Conservation (phyloP, 2,888 invertebrate genomes). For the Malthinus flaveolus region DNA sequence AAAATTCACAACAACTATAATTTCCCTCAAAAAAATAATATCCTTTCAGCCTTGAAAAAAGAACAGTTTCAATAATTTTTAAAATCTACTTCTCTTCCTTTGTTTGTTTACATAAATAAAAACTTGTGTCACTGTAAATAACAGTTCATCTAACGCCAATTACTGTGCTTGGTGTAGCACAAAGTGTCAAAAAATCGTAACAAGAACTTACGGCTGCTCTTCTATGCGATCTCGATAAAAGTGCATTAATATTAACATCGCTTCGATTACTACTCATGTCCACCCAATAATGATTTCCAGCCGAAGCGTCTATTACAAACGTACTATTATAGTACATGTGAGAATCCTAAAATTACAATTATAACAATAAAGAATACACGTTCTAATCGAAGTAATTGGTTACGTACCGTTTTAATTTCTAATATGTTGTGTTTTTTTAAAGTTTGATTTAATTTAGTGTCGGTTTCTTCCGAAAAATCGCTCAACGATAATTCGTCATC, state of each 20-base stretch:
- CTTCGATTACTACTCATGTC: slow-evolving; percentile 63
- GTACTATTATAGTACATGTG: slow-evolving; percentile 83
- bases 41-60: neutral
- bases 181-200: neutral
- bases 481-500: slow-evolving; percentile 48
- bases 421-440: slow-evolving; percentile 56
- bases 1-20: too few species aligned
- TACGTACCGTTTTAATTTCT: slow-evolving; percentile 44
- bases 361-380: neutral
- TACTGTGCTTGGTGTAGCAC: neutral
- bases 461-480: slow-evolving; percentile 48
- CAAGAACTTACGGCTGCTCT: slow-evolving; percentile 74
- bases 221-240: slow-evolving; percentile 81
- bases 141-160: neutral
- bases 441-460: slow-evolving; percentile 48
- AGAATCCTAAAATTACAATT: slow-evolving; percentile 60
- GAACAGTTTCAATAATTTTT: too few species aligned
- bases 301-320: slow-evolving; percentile 62
- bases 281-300: slow-evolving; percentile 72
- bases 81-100: too few species aligned
- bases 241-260: slow-evolving; percentile 64
- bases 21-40: too few species aligned
- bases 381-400: neutral
- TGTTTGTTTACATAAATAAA: neutral
- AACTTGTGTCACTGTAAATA: neutral